These are phyloP conservation scores for Drosophila paulistorum DNA, from an alignment of 1,140 invertebrate species.

Conservation along the genomic window DNA sequence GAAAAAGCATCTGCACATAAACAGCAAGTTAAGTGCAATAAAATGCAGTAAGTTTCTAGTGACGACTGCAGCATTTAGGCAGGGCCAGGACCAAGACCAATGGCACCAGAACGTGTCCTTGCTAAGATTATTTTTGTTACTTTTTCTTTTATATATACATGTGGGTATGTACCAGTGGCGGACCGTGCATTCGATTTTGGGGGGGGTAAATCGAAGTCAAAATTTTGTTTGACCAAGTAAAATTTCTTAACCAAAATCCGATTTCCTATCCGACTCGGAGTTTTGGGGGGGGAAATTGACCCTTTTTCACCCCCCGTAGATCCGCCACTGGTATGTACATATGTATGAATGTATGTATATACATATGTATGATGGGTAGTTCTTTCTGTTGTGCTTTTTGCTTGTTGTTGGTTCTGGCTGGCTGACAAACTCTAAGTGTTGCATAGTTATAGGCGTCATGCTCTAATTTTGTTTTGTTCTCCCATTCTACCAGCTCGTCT, in stretches of 20 bases:
- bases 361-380: background rate
- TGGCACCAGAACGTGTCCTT: slow-evolving; percentile 13
- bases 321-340: too few relatives aligned
- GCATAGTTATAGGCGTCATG: slow-evolving; percentile 21
- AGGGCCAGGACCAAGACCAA: background rate
- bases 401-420: background rate
- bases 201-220: too few relatives aligned
- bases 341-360: background rate
- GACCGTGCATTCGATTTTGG: too few relatives aligned
- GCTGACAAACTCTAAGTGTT: slow-evolving; percentile 21
- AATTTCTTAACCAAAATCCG: too few relatives aligned
- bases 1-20: too few relatives aligned
- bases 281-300: too few relatives aligned
- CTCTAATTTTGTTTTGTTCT: slow-evolving; percentile 11
- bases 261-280: too few relatives aligned
- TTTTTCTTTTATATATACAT: background rate
- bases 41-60: slow-evolving; percentile 3
- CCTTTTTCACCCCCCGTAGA: too few relatives aligned
- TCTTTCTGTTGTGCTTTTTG: slow-evolving; percentile 10
- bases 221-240: too few relatives aligned
- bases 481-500: background rate
- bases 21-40: slow-evolving; percentile 5
- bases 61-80: background rate
- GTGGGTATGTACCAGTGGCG: too few relatives aligned
- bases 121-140: slow-evolving; percentile 1